phyloP scores from a whole-genome alignment of 2,113 vertebrate genomes.

The Phaetusa simplex region DNA sequence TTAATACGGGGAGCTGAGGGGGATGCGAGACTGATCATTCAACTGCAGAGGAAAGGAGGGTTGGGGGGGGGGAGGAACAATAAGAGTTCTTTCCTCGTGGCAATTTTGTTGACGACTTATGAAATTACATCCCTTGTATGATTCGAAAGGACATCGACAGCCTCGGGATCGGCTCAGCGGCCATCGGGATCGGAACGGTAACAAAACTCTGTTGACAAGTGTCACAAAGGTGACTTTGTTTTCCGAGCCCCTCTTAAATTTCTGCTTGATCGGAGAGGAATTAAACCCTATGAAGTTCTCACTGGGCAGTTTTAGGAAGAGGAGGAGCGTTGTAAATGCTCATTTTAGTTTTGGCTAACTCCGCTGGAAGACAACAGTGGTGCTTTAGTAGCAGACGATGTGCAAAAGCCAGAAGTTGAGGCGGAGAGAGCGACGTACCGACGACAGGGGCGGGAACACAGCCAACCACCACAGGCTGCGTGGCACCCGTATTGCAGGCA shows the following conservation, averaged over 20 bases:
- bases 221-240: constrained; percentile 56
- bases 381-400: background rate
- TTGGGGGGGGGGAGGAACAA: background rate
- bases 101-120: background rate
- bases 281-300: background rate
- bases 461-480: background rate
- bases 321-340: background rate
- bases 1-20: background rate
- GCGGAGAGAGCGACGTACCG: background rate
- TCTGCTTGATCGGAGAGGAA: constrained; percentile 35
- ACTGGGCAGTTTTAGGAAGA: background rate
- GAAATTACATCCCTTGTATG: constrained; percentile 29
- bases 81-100: background rate
- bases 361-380: background rate
- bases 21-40: background rate
- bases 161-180: background rate
- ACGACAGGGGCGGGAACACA: too few relatives aligned
- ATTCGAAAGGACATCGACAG: background rate
- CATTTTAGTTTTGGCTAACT: background rate
- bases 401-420: background rate
- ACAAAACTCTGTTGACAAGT: constrained; percentile 56
- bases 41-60: background rate
- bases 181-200: constrained; percentile 16
- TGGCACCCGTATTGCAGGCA: background rate
- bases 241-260: constrained; percentile 40